A percentile compares a stretch with the other conserved stretches of the same genome.
Evolutionary conservation across 2,888 invertebrate species (phyloP).

Genomic region (Drosophila multiciliata): DNA sequence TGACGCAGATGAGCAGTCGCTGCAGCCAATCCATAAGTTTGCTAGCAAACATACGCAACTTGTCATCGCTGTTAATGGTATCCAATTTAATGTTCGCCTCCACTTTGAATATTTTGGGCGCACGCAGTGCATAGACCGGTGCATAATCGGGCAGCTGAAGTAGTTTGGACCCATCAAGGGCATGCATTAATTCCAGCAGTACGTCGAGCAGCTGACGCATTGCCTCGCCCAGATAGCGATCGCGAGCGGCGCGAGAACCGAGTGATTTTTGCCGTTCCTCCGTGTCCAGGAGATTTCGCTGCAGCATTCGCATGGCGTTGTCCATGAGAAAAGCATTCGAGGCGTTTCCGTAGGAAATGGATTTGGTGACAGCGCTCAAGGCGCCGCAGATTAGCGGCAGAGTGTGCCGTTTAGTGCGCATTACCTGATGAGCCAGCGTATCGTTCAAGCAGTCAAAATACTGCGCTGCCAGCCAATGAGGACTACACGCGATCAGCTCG

Average conservation of each 20-base stretch:
- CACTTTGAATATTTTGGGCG: background rate
- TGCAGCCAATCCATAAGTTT: constrained; percentile 51
- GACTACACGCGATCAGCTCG: constrained; percentile 60
- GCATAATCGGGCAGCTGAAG: constrained; percentile 10
- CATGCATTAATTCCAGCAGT: constrained; percentile 5
- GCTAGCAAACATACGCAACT: constrained; percentile 9
- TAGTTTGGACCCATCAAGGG: background rate
- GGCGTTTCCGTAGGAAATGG: constrained; percentile 23
- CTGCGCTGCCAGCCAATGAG: constrained; percentile 46
- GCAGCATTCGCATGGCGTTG: constrained; percentile 38
- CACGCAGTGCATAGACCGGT: constrained; percentile 36
- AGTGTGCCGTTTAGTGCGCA: background rate
- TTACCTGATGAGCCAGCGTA: constrained; percentile 15
- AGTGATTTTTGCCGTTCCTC: constrained; percentile 18
- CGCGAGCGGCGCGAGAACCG: constrained; percentile 15
- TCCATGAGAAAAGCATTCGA: constrained; percentile 2
- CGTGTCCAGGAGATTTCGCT: constrained; percentile 47
- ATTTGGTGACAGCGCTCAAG: constrained; percentile 36
- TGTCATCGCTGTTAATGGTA: background rate
- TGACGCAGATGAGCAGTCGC: constrained; percentile 37
- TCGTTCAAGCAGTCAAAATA: constrained; percentile 50
- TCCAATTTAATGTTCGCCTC: background rate
- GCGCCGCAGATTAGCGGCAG: constrained; percentile 23
- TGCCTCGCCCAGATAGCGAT: constrained; percentile 53
- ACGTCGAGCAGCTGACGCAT: constrained; percentile 35